Conservation (phyloP, 2,888 invertebrate species). For the Caenorhabditis macrosperma region DNA sequence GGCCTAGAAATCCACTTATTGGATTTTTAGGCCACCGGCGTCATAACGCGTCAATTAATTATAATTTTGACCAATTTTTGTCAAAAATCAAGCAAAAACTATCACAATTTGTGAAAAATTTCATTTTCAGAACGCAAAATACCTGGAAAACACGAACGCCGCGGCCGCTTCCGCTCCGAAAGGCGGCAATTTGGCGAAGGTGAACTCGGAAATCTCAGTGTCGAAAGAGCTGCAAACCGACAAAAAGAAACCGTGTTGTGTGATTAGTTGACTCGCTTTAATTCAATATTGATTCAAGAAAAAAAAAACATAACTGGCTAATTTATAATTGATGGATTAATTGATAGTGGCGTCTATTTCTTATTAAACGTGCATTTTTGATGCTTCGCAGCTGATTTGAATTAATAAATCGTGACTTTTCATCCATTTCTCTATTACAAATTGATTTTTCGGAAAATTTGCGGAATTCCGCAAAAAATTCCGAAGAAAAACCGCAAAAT, state of each 20-base stretch:
- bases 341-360: background rate
- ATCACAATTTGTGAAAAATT: no score
- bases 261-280: conserved; percentile 42
- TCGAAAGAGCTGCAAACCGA: conserved; percentile 35
- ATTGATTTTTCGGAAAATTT: no score
- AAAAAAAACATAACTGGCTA: background rate
- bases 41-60: no score
- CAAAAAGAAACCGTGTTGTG: conserved; percentile 65
- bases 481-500: background rate
- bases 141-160: conserved; percentile 21
- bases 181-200: conserved; percentile 57
- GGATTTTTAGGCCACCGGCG: no score
- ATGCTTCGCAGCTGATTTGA: no score
- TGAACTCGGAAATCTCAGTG: conserved; percentile 65
- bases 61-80: no score
- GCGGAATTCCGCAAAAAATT: no score
- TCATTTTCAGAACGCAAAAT: conserved; percentile 36
- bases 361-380: background rate
- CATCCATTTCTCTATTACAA: no score
- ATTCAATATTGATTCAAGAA: background rate
- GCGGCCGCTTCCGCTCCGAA: conserved; percentile 17
- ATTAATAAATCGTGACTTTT: no score
- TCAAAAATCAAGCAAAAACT: no score
- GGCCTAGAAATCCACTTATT: no score
- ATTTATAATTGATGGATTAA: background rate